A percentile compares a stretch with the other conserved stretches of the same genome.
These are phyloP conservation scores for Zaprionus bogoriensis DNA, from an alignment of 2,888 invertebrate species.

Conservation along the genomic window DNA sequence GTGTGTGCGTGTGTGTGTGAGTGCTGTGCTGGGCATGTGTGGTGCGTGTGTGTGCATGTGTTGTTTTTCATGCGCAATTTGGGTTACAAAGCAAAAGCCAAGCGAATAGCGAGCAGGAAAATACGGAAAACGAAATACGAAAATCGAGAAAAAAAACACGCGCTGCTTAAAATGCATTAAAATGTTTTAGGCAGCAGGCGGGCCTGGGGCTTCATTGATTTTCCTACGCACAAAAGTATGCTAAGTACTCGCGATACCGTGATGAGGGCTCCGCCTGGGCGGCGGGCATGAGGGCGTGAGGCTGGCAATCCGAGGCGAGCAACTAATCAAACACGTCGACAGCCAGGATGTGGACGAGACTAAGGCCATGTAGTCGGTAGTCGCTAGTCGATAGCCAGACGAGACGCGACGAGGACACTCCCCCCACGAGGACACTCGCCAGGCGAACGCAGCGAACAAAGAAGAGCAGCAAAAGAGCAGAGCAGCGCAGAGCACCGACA, in stretches of 20 bases:
- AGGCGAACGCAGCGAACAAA: slow-evolving; percentile 13
- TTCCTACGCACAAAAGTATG: slow-evolving; percentile 71
- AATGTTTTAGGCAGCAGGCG: slow-evolving; percentile 58
- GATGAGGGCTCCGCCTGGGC: slow-evolving; percentile 21
- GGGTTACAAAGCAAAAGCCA: slow-evolving; percentile 73
- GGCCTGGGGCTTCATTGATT: slow-evolving; percentile 73
- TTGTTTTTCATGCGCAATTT: slow-evolving; percentile 76
- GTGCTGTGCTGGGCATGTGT: slow-evolving; percentile 11
- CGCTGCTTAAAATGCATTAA: slow-evolving; percentile 71
- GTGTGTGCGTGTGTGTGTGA: slow-evolving; percentile 18
- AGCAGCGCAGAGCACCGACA: not conserved
- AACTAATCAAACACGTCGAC: not conserved
- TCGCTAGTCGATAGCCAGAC: not conserved
- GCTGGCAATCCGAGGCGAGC: slow-evolving; percentile 9
- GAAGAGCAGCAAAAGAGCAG: not conserved
- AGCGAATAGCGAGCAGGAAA: slow-evolving; percentile 21
- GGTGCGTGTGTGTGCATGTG: slow-evolving; percentile 33
- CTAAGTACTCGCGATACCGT: slow-evolving; percentile 34
- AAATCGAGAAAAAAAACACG: slow-evolving; percentile 50
- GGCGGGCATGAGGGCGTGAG: slow-evolving; percentile 19
- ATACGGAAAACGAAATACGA: slow-evolving; percentile 33
- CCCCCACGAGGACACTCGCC: not conserved
- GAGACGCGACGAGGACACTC: slow-evolving; percentile 9
- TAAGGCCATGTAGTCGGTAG: slow-evolving; percentile 51
- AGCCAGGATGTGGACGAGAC: slow-evolving; percentile 42